Conservation (phyloP, 2,888 invertebrate species). For the Eutolmus rufibarbis region DNA sequence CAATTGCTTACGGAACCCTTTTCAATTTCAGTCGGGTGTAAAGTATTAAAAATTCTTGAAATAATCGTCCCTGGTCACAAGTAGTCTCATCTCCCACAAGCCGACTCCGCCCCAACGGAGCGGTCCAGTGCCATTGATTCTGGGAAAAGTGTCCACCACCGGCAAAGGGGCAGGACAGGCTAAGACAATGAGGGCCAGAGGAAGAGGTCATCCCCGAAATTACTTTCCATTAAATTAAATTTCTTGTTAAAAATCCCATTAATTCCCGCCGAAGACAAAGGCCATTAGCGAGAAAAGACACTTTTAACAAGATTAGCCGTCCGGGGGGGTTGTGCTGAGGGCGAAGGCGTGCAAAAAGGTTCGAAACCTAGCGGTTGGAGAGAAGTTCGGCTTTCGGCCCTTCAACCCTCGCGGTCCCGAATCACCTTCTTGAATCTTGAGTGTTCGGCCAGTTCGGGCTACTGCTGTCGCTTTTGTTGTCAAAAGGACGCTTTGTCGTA, state of each 20-base stretch:
- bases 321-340: not conserved
- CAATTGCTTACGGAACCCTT: not conserved
- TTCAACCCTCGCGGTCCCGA: not conserved
- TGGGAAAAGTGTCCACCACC: not conserved
- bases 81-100: not conserved
- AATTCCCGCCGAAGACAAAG: conserved; percentile 26
- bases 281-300: conserved; percentile 11
- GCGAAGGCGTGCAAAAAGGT: not conserved
- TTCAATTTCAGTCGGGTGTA: not conserved
- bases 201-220: conserved; percentile 27
- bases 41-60: conserved; percentile 2
- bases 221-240: conserved; percentile 40
- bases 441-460: not conserved
- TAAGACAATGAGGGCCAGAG: not conserved
- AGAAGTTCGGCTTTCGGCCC: not conserved
- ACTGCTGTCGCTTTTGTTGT: not conserved
- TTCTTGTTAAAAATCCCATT: conserved; percentile 33
- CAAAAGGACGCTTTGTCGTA: conserved; percentile 6
- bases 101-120: not conserved
- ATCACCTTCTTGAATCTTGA: conserved; percentile 1
- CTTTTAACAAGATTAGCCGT: conserved; percentile 33
- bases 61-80: conserved; percentile 14
- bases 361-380: not conserved
- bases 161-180: not conserved
- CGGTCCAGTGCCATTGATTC: not conserved